Base-by-base conservation (phyloP, 2,888 invertebrate genomes). In the Lordiphosa fenestrarum region DNA sequence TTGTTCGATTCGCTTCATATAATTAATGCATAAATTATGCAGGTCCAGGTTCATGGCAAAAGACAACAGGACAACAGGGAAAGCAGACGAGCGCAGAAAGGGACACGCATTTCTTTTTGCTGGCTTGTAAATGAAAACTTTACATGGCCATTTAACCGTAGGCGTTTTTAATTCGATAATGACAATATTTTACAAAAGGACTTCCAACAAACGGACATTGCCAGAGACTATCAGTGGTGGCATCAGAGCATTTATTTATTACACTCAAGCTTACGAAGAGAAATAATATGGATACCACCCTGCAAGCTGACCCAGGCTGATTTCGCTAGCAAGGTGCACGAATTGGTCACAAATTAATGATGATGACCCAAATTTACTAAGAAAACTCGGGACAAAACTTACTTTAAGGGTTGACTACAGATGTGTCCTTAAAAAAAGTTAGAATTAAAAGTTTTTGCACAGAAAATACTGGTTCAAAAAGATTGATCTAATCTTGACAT, bases 11-110 rank as follows among this genome's bases (percentile, higher is more conserved):
- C 55, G 65, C 56, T 56, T 58, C 39, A 60, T 63, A 71, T 71
- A 78, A 73, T 73, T 71, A 75, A 80, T 75, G 81, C 66, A 73
- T 73, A 73, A 81, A 77, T 76, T 81, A 74, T 76, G 70, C 70
- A 76, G 51, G 40, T 69, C 58, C 64, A 75, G 57, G 65, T 77
- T 65, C 80, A 71, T 68, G 63, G 30, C 35, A 53, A 53, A 30
- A 42, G 44, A 7, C 15, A 40, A 35, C 12, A 10, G 33, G 30
- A 30, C 30, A 30, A 56, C 21, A 38, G 25, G 25, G 23, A 19
- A 6, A 13, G 19, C 9, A 25, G 13, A 13, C 21, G 30, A 40
- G 6, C 15, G 30, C 35, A 46, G 49, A 40, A 23, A 52, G 51
- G 42, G 19, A 35, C 19, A 4, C 30, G 12, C n/a, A 50, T 55